Conservation (phyloP, 1,140 invertebrate species). For the Diorhabda elongata region DNA sequence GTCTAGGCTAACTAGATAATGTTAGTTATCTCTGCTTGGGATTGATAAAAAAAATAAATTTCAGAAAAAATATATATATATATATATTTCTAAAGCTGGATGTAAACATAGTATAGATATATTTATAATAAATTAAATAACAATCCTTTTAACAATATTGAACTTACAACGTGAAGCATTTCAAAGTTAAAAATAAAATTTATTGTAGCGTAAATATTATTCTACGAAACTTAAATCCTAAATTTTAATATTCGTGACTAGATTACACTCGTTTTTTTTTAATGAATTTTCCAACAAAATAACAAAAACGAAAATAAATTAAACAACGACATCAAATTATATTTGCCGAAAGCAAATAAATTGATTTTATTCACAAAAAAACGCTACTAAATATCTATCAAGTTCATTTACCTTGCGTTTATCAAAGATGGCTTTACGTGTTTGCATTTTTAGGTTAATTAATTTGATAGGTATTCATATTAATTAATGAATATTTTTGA, state of each 20-base stretch:
- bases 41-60: slow-evolving; percentile 7
- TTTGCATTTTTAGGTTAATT: slow-evolving; percentile 28
- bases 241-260: slow-evolving; percentile 24
- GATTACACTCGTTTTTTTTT: slow-evolving; percentile 30
- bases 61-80: slow-evolving; percentile 3
- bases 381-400: slow-evolving; percentile 25
- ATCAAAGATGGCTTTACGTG: slow-evolving; percentile 33
- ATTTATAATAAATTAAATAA: neutral
- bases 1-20: no score
- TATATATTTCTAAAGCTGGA: slow-evolving; percentile 19
- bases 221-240: neutral
- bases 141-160: neutral
- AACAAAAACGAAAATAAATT: neutral
- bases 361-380: slow-evolving; percentile 9
- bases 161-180: slow-evolving; percentile 1
- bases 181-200: slow-evolving; percentile 4
- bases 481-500: slow-evolving; percentile 25
- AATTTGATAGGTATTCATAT: slow-evolving; percentile 20
- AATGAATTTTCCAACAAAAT: slow-evolving; percentile 23
- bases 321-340: slow-evolving; percentile 19
- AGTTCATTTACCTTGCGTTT: slow-evolving; percentile 22
- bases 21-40: neutral
- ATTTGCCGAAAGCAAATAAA: slow-evolving; percentile 3
- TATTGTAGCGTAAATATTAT: neutral
- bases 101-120: neutral